phyloP scores from a whole-genome alignment of 2,797 vertebrate species.

The Gymnopithys bicolor region DNA sequence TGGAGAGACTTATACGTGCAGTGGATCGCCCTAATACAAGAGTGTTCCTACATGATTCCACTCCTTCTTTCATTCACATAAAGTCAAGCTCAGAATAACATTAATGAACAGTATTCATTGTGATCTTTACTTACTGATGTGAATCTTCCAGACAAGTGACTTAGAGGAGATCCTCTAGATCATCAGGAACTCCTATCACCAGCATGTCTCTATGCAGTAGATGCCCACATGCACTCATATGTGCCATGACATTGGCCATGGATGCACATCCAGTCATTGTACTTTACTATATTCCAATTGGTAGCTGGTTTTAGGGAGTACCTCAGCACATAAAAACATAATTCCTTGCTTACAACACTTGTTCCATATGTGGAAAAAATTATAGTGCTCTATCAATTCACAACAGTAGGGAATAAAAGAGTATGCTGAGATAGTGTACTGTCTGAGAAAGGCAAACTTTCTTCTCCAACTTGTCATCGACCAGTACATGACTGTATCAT shows the following conservation, averaged over 20 bases:
- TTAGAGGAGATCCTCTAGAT: background rate
- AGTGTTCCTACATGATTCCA: background rate
- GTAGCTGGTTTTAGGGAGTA: background rate
- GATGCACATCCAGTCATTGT: background rate
- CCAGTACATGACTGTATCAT: background rate
- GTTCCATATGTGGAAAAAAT: fast-evolving
- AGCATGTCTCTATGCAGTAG: background rate
- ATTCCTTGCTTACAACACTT: background rate
- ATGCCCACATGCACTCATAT: fast-evolving
- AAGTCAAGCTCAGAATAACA: background rate
- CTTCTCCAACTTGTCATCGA: background rate
- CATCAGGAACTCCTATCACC: background rate
- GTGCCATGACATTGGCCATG: background rate
- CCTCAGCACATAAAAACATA: background rate
- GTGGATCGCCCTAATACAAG: background rate
- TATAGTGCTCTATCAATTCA: background rate
- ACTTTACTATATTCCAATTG: fast-evolving
- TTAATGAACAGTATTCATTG: background rate
- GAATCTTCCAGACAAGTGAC: background rate
- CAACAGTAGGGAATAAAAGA: background rate
- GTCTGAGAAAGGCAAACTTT: background rate
- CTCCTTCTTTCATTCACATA: background rate
- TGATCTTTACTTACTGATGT: background rate
- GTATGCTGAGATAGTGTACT: background rate
- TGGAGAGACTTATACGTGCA: background rate